These are phyloP conservation scores for Gila robusta DNA, from an alignment of 2,797 vertebrate genomes.

Conservation along the genomic window DNA sequence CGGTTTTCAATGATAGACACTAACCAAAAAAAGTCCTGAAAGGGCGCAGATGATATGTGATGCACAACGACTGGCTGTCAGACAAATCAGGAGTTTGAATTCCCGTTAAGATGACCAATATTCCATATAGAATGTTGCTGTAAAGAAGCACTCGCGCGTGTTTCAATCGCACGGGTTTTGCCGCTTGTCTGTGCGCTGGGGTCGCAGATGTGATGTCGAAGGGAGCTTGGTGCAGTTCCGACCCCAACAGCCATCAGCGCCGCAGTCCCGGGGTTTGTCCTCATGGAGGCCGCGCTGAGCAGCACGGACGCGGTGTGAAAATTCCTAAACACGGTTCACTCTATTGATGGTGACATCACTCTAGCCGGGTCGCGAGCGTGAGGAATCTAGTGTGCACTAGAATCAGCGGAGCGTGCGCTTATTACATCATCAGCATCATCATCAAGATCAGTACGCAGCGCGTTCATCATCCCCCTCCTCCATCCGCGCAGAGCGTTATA, in stretches of 20 bases:
- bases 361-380: neutral
- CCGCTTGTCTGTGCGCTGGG: slow-evolving; percentile 32
- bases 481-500: neutral
- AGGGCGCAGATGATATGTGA: slow-evolving; percentile 1
- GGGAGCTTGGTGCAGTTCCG: slow-evolving; percentile 47
- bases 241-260: slow-evolving; percentile 49
- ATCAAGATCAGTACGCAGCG: slow-evolving; percentile 14
- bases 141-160: neutral
- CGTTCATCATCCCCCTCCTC: slow-evolving; percentile 13
- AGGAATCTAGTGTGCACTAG: neutral
- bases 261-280: slow-evolving; percentile 28
- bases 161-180: neutral
- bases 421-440: slow-evolving; percentile 48
- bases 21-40: slow-evolving; percentile 9
- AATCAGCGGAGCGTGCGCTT: slow-evolving; percentile 6
- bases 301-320: slow-evolving; percentile 7
- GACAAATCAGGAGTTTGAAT: neutral
- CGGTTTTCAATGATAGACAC: slow-evolving; percentile 2
- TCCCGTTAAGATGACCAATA: slow-evolving; percentile 17
- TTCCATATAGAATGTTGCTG: neutral
- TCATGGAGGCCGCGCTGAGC: slow-evolving; percentile 33
- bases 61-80: neutral
- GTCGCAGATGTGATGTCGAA: slow-evolving; percentile 25
- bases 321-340: slow-evolving; percentile 16
- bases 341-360: slow-evolving; percentile 29